A percentile compares a stretch with the other conserved stretches of the same genome.
These are phyloP conservation scores for Heliconius ismenius DNA, from an alignment of 2,888 invertebrate species.

Conservation along the genomic window DNA sequence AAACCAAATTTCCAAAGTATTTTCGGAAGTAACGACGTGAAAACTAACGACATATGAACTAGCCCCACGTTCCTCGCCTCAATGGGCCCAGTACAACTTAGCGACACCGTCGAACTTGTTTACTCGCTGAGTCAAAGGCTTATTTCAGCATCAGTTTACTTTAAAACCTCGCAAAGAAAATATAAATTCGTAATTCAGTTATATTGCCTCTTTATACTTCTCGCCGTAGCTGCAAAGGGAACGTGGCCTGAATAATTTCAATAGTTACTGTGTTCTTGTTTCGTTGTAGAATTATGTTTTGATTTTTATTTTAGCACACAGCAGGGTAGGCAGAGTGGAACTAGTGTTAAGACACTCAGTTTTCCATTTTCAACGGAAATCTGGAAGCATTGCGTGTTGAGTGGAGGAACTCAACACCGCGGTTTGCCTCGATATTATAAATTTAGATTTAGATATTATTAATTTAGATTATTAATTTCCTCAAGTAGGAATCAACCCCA, in stretches of 20 bases:
- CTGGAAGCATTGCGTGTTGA: too few species aligned
- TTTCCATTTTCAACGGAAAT: too few species aligned
- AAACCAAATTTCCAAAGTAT: background rate
- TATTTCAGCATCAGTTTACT: conserved; percentile 31
- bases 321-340: too few species aligned
- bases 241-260: conserved; percentile 19
- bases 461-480: too few species aligned
- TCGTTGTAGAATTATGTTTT: background rate
- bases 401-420: too few species aligned
- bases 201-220: conserved; percentile 33
- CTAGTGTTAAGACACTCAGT: too few species aligned
- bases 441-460: too few species aligned
- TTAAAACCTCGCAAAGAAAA: conserved; percentile 36
- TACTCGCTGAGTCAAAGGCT: conserved; percentile 39
- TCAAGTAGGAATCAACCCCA: too few species aligned
- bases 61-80: conserved; percentile 33
- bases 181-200: conserved; percentile 30
- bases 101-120: conserved; percentile 40
- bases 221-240: conserved; percentile 12
- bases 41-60: conserved; percentile 29
- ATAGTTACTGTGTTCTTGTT: conserved; percentile 3
- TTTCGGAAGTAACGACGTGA: background rate
- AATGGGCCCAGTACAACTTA: conserved; percentile 36
- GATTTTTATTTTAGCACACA: background rate
- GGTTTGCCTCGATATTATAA: too few species aligned